These are phyloP conservation scores for Machaerirhynchus nigripectus DNA, from an alignment of 2,113 vertebrate species.

Conservation along the genomic window DNA sequence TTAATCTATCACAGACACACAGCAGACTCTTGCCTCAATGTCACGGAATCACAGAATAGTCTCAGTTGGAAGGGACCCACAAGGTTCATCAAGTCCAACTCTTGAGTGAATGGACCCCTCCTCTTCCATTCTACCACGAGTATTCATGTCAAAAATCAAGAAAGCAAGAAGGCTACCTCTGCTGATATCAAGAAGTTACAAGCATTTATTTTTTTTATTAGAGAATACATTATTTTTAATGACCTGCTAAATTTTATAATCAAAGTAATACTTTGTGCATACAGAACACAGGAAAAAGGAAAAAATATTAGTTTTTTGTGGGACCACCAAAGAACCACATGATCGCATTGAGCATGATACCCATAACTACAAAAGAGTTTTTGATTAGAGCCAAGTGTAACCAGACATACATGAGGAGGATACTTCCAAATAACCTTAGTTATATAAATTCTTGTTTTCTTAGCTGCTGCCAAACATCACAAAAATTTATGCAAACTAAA, in stretches of 20 bases:
- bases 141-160: not conserved
- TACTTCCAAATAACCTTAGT: not conserved
- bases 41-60: not conserved
- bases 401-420: not conserved
- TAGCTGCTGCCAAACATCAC: not conserved
- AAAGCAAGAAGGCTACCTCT: not conserved
- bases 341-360: not conserved
- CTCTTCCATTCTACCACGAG: not conserved
- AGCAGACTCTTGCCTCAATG: not conserved
- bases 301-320: not conserved
- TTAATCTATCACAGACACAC: not conserved
- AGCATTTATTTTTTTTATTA: not conserved
- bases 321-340: not conserved
- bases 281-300: not conserved
- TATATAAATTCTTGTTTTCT: not conserved
- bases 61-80: not conserved
- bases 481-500: not conserved
- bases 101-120: not conserved
- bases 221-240: not conserved
- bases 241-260: not conserved
- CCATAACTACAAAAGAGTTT: not conserved
- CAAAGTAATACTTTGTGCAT: not conserved
- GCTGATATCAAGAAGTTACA: not conserved
- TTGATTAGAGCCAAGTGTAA: not conserved
- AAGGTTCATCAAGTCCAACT: not conserved